Evolutionary conservation across 2,113 vertebrate species (phyloP).

Genomic region (Paradisaea rubra): DNA sequence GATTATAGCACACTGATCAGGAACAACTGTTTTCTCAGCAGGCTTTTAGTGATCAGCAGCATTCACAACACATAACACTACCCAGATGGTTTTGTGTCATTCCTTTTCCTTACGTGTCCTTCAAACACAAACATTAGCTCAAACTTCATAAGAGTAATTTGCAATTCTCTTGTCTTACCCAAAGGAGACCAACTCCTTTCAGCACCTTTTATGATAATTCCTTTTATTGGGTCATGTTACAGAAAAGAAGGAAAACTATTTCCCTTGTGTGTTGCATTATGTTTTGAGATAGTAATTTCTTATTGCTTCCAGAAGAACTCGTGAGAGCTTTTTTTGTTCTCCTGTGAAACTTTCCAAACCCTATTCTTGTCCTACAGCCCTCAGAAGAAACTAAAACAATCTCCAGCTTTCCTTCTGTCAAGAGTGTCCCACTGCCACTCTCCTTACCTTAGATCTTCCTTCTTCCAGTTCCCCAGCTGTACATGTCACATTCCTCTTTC

Average conservation of each 20-base stretch:
- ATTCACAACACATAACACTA: neutral
- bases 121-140: neutral
- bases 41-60: neutral
- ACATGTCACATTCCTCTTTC: neutral
- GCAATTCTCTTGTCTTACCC: neutral
- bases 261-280: neutral
- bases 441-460: neutral
- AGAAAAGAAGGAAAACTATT: neutral
- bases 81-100: neutral
- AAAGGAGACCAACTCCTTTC: neutral
- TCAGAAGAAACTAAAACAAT: neutral
- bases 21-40: neutral
- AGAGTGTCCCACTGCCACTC: neutral
- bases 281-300: neutral
- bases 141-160: neutral
- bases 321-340: neutral
- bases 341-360: neutral
- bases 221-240: neutral
- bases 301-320: neutral
- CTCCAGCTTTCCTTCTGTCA: neutral
- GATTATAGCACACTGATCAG: neutral
- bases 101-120: neutral
- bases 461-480: neutral
- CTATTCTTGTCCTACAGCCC: neutral
- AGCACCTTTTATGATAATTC: neutral